These are phyloP conservation scores for Eleginops maclovinus DNA, from an alignment of 2,113 vertebrate species.

Conservation along the genomic window DNA sequence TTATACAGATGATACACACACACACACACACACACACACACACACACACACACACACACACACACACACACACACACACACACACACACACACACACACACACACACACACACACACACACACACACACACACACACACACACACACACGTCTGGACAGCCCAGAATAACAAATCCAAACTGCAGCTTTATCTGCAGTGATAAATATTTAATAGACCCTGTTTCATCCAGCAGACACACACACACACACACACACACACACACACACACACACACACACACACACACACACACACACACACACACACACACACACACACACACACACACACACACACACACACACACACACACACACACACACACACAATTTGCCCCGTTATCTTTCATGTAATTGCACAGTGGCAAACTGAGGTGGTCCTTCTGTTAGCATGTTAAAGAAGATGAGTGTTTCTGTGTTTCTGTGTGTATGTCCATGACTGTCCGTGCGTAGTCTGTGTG, in stretches of 20 bases:
- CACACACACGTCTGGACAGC: conserved; percentile 15
- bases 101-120: conserved; percentile 4
- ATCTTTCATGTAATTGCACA: conserved; percentile 53
- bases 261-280: conserved; percentile 8
- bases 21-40: not conserved
- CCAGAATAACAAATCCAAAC: conserved; percentile 55
- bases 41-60: conserved; percentile 17
- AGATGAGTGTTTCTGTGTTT: conserved; percentile 20
- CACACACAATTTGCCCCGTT: conserved; percentile 13
- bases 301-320: conserved; percentile 11
- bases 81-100: conserved; percentile 18
- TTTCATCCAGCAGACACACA: conserved; percentile 43
- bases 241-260: conserved; percentile 19
- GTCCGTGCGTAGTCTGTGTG: not conserved
- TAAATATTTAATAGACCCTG: conserved; percentile 77
- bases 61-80: too few species aligned
- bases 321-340: conserved; percentile 14
- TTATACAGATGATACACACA: not conserved
- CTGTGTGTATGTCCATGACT: conserved; percentile 3
- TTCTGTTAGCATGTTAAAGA: conserved; percentile 49
- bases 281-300: conserved; percentile 4
- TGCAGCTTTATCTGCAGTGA: conserved; percentile 69
- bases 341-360: conserved; percentile 22
- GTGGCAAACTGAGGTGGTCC: conserved; percentile 44
- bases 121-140: conserved; percentile 13